phyloP scores from a whole-genome alignment of 2,797 vertebrate species.

The Leptatherina wallacei region DNA sequence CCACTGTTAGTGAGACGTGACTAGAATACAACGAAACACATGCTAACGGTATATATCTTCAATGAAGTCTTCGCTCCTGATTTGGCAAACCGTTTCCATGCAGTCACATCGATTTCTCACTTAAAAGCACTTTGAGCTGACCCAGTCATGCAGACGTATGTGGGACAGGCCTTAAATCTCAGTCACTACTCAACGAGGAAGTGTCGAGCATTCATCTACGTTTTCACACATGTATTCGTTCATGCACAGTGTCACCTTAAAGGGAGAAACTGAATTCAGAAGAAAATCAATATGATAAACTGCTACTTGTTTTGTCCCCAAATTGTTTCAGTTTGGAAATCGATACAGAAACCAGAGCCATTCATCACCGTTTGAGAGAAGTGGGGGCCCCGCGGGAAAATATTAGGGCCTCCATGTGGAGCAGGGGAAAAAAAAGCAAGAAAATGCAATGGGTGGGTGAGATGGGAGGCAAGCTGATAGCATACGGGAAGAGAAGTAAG shows the following conservation, averaged over 20 bases:
- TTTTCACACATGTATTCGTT: constrained; percentile 71
- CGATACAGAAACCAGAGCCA: constrained; percentile 80
- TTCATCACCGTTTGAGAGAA: constrained; percentile 84
- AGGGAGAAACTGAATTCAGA: constrained; percentile 82
- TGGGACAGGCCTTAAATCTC: constrained; percentile 58
- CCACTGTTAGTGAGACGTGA: constrained; percentile 21
- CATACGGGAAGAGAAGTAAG: constrained; percentile 50
- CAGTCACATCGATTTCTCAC: constrained; percentile 52
- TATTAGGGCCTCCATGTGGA: constrained; percentile 75
- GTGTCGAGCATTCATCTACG: constrained; percentile 61
- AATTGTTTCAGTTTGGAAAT: constrained; percentile 91
- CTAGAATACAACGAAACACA: constrained; percentile 41
- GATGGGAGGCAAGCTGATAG: constrained; percentile 46
- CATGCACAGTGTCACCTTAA: constrained; percentile 81
- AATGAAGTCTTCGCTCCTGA: constrained; percentile 35
- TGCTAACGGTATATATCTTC: constrained; percentile 30
- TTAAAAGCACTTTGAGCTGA: constrained; percentile 57
- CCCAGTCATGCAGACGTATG: constrained; percentile 45
- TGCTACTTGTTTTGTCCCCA: constrained; percentile 88
- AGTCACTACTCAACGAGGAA: constrained; percentile 65
- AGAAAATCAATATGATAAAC: constrained; percentile 89
- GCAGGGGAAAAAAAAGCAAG: constrained; percentile 35
- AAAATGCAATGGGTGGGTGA: constrained; percentile 59
- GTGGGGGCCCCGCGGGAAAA: constrained; percentile 76
- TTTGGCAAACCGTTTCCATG: constrained; percentile 45